These are phyloP conservation scores for Lepidurus apus DNA, from an alignment of 1,140 invertebrate species.

Conservation along the genomic window DNA sequence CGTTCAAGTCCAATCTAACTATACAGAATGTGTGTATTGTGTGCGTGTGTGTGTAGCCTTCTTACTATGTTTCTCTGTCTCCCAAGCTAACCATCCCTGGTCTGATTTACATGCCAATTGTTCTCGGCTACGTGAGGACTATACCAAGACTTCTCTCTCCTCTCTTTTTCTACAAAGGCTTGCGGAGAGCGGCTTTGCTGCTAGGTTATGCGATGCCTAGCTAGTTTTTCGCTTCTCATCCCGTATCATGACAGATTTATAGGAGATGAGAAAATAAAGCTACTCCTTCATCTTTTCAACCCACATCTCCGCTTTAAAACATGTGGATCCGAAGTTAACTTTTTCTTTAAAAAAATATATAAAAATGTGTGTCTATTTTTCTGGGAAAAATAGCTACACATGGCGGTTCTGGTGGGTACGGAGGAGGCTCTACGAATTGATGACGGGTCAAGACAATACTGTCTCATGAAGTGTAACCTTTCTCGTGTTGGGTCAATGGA, in stretches of 20 bases:
- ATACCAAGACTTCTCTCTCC: slow-evolving; percentile 14
- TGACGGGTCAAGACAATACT: not conserved
- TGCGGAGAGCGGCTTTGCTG: not conserved
- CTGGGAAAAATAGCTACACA: too few relatives aligned
- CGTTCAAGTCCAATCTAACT: not conserved
- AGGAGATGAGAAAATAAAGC: slow-evolving; percentile 12
- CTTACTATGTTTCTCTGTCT: not conserved
- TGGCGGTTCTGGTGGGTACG: too few relatives aligned
- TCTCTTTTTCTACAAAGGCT: slow-evolving; percentile 1
- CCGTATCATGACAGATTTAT: slow-evolving; percentile 19
- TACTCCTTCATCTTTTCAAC: not conserved
- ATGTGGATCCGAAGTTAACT: not conserved
- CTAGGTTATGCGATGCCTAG: not conserved
- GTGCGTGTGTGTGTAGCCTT: not conserved
- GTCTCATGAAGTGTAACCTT: not conserved
- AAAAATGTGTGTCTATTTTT: too few relatives aligned
- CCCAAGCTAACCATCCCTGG: slow-evolving; percentile 1
- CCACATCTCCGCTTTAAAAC: not conserved
- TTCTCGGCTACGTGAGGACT: slow-evolving; percentile 16
- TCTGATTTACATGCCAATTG: slow-evolving; percentile 22
- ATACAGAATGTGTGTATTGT: not conserved
- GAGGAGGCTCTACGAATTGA: not conserved
- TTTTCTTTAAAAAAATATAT: not conserved
- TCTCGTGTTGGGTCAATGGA: not conserved
- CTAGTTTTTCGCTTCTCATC: slow-evolving; percentile 12